Evolutionary conservation across 1,140 invertebrate species (phyloP).

Genomic region (Onthophagus taurus): DNA sequence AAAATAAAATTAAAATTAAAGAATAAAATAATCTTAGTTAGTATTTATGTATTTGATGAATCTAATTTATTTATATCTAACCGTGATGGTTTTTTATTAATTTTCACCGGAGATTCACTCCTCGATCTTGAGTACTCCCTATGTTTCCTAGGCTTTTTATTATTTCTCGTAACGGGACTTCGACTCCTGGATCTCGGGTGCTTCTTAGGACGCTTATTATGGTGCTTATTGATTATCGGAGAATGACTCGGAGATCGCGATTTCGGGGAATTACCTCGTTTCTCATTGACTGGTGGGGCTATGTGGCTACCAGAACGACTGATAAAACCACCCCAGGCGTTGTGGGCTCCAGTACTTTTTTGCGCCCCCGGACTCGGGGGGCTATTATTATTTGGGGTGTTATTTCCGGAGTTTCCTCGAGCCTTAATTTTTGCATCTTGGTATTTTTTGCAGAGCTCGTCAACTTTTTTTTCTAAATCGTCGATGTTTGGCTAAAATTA

Average conservation of each 20-base stretch:
- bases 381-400: conserved; percentile 46
- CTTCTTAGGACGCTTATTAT: conserved; percentile 38
- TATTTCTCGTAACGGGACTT: conserved; percentile 36
- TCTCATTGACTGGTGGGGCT: conserved; percentile 26
- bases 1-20: conserved; percentile 13
- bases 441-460: conserved; percentile 63
- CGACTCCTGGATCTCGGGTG: conserved; percentile 41
- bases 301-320: conserved; percentile 40
- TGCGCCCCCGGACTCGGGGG: conserved; percentile 34
- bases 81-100: neutral
- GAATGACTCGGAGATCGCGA: conserved; percentile 42
- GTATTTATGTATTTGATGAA: neutral
- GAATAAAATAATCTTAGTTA: neutral
- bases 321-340: conserved; percentile 57
- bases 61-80: neutral
- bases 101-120: conserved; percentile 34
- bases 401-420: conserved; percentile 43
- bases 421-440: conserved; percentile 65
- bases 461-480: conserved; percentile 63
- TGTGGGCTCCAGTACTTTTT: conserved; percentile 44
- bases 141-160: conserved; percentile 42
- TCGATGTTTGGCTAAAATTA: conserved; percentile 46
- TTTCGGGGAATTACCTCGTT: conserved; percentile 36
- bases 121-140: conserved; percentile 44
- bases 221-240: conserved; percentile 30